Percentiles rank a stretch among this genome's conserved stretches.
Evolutionary conservation across 1,140 invertebrate genomes (phyloP).

Genomic region (Acromyrmex heyeri): DNA sequence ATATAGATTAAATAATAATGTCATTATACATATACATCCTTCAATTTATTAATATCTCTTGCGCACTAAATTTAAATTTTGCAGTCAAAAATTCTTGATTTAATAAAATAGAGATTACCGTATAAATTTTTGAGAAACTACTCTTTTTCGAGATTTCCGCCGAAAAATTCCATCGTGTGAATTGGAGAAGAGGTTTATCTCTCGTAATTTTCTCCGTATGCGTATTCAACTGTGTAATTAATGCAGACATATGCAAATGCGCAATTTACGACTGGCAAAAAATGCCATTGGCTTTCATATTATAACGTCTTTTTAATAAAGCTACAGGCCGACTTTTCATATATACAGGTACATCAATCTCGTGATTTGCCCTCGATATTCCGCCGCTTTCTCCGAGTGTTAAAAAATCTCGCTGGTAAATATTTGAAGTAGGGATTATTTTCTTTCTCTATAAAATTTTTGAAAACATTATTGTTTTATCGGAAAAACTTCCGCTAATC

Average conservation of each 20-base stretch:
- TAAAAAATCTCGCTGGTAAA: background rate
- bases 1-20: background rate
- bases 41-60: conserved; percentile 4
- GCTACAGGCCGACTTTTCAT: background rate
- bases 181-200: conserved; percentile 22
- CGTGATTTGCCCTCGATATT: background rate
- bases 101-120: conserved; percentile 1
- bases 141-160: background rate
- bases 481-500: background rate
- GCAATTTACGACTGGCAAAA: conserved; percentile 19
- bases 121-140: background rate
- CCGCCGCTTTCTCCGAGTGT: background rate
- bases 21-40: background rate
- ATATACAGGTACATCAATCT: background rate
- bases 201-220: background rate
- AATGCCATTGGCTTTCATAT: background rate
- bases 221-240: conserved; percentile 43
- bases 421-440: background rate
- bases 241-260: conserved; percentile 46
- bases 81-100: background rate
- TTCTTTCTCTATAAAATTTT: background rate
- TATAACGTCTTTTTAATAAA: conserved; percentile 1
- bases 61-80: background rate
- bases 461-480: background rate
- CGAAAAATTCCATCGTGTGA: background rate